Conservation (phyloP, 1,140 invertebrate genomes). For the Asobara japonica region DNA sequence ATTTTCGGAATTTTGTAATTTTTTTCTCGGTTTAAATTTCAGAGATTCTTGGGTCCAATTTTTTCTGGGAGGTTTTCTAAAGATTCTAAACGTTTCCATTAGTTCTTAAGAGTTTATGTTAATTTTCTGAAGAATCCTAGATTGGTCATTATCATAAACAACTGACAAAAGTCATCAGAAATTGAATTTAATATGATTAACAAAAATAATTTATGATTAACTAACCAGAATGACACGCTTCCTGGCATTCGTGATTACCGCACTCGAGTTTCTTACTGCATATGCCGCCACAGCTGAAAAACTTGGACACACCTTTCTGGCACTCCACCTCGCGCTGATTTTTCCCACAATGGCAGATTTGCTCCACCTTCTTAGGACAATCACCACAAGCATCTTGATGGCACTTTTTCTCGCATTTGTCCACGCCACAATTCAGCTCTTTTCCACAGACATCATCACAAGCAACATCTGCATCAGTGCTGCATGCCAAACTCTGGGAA, state of each 20-base stretch:
- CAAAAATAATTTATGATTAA: not conserved
- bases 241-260: slow-evolving; percentile 80
- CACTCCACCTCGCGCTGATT: slow-evolving; percentile 66
- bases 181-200: too few species aligned
- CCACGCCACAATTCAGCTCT: slow-evolving; percentile 69
- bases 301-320: slow-evolving; percentile 46
- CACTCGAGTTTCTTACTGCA: slow-evolving; percentile 79
- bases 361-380: slow-evolving; percentile 63
- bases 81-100: too few species aligned
- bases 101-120: too few species aligned
- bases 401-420: slow-evolving; percentile 69
- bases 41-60: too few species aligned
- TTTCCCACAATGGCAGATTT: slow-evolving; percentile 74
- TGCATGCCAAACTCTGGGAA: slow-evolving; percentile 76
- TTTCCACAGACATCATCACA: slow-evolving; percentile 79
- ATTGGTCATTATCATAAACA: too few species aligned
- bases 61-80: too few species aligned
- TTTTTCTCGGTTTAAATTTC: too few species aligned
- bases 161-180: too few species aligned
- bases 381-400: slow-evolving; percentile 67
- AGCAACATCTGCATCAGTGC: slow-evolving; percentile 72
- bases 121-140: too few species aligned
- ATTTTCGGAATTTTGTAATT: too few species aligned
- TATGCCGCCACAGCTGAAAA: slow-evolving; percentile 66
- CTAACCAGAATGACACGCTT: slow-evolving; percentile 76